These are phyloP conservation scores for Caradrina clavipalpis DNA, from an alignment of 2,888 invertebrate genomes.

Conservation along the genomic window DNA sequence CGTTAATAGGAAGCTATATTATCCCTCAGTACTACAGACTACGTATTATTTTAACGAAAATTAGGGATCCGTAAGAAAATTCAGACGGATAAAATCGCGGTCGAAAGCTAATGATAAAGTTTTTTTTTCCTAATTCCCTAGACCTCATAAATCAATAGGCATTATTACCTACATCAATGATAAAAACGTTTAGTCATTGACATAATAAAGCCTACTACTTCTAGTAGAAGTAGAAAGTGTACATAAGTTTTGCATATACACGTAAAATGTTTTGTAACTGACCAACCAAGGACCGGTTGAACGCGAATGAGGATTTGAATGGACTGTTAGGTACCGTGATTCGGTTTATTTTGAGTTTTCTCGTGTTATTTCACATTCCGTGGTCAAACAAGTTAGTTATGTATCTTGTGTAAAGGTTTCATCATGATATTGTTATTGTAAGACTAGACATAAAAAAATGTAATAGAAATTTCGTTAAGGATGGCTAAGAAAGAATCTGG, in stretches of 20 bases:
- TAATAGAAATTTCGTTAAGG: not conserved
- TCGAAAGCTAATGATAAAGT: too few species aligned
- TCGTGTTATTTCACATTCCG: constrained; percentile 15
- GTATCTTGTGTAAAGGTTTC: constrained; percentile 19
- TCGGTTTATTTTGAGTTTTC: constrained; percentile 28
- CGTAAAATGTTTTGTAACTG: constrained; percentile 55
- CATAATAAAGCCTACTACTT: not conserved
- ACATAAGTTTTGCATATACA: constrained; percentile 40
- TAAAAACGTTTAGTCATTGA: not conserved
- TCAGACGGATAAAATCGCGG: too few species aligned
- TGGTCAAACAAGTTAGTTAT: constrained; percentile 23
- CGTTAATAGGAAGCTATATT: too few species aligned
- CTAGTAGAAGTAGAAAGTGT: constrained; percentile 48
- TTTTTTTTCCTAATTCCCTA: not conserved
- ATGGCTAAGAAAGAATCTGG: not conserved
- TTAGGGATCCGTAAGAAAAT: too few species aligned
- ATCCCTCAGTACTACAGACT: too few species aligned
- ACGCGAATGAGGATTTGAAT: constrained; percentile 36
- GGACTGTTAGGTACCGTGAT: constrained; percentile 11
- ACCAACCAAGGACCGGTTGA: constrained; percentile 34
- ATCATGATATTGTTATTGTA: constrained; percentile 9
- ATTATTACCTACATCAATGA: constrained; percentile 29
- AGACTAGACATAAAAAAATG: not conserved
- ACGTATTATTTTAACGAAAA: too few species aligned
- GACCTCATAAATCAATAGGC: not conserved